These are phyloP conservation scores for Channallabes apus DNA, from an alignment of 2,797 vertebrate species.

Conservation along the genomic window DNA sequence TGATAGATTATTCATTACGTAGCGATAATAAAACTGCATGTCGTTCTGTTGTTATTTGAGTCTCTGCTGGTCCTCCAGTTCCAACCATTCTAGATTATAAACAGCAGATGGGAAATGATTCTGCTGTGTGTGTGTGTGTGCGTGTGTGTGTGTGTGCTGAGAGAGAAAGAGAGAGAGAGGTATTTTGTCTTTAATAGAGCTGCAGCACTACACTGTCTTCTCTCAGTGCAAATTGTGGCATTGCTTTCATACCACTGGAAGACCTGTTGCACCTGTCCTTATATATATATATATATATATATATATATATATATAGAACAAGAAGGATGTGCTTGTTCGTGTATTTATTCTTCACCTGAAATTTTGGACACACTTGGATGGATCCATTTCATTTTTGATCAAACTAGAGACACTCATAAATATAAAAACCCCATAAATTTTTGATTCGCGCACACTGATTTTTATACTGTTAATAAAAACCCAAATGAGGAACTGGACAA, in stretches of 20 bases:
- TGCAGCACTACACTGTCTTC: background rate
- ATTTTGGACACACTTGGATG: no score
- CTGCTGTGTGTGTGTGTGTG: background rate
- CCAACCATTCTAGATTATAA: slow-evolving; percentile 8
- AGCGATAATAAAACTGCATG: slow-evolving; percentile 23
- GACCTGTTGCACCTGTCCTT: background rate
- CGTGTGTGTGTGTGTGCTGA: background rate
- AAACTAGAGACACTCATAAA: background rate
- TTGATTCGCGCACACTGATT: background rate
- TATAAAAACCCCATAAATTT: background rate
- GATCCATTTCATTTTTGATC: background rate
- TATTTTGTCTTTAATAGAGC: background rate
- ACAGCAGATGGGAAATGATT: slow-evolving; percentile 11
- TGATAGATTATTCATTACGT: slow-evolving; percentile 30
- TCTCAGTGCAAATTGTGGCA: background rate
- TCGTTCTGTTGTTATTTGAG: slow-evolving; percentile 18
- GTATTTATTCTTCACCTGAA: background rate
- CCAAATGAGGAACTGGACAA: background rate
- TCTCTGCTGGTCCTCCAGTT: slow-evolving; percentile 23
- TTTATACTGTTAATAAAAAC: background rate
- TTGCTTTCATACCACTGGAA: slow-evolving; percentile 5
- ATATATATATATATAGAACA: slow-evolving; percentile 6
- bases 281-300: background rate
- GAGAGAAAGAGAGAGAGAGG: background rate
- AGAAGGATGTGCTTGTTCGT: background rate